These are phyloP conservation scores for Dendrolimus houi DNA, from an alignment of 2,888 invertebrate species.

Conservation along the genomic window DNA sequence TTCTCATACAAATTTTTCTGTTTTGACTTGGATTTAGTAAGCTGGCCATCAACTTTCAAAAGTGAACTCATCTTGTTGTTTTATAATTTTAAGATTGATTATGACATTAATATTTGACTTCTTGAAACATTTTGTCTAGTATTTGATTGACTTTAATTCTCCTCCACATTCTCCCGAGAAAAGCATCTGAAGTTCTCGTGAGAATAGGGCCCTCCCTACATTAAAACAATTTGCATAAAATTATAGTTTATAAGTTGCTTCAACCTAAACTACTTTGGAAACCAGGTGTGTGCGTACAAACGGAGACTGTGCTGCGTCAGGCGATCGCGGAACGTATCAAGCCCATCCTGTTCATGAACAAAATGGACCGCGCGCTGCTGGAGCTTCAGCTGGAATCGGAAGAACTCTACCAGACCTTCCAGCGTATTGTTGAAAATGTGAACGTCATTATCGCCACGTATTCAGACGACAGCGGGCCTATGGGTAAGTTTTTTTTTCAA, in stretches of 20 bases:
- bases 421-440: slow-evolving; percentile 99
- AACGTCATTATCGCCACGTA: slow-evolving; percentile 99
- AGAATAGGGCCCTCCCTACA: no score
- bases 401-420: slow-evolving; percentile 99
- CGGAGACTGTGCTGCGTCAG: slow-evolving; percentile 99
- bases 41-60: no score
- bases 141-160: no score
- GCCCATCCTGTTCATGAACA: slow-evolving; percentile 99
- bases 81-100: no score
- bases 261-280: background rate
- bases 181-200: no score
- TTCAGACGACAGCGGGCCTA: slow-evolving; percentile 97
- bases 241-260: background rate
- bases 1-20: no score
- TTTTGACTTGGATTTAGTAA: no score
- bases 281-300: slow-evolving; percentile 99
- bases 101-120: no score
- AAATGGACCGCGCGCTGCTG: slow-evolving; percentile 99
- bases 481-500: slow-evolving; percentile 77
- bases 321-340: slow-evolving; percentile 99
- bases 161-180: no score
- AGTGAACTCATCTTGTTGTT: no score
- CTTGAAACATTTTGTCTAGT: no score
- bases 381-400: slow-evolving; percentile 98
- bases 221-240: no score